phyloP scores from a whole-genome alignment of 1,140 invertebrate species.

The Euwallacea fornicatus region DNA sequence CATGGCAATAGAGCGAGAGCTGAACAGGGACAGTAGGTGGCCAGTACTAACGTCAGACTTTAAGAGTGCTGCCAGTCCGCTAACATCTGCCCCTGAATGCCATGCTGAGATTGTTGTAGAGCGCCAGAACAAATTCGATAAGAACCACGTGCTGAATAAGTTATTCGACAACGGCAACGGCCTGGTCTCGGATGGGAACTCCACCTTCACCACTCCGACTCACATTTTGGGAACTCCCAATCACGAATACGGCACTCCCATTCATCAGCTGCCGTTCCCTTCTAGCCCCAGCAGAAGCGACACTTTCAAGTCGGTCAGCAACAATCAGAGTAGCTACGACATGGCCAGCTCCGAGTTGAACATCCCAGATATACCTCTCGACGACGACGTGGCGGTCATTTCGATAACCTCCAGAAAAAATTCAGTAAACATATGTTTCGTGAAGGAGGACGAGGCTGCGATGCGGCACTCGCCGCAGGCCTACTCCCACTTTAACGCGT shows the following conservation, averaged over 20 bases:
- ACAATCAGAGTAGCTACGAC: conserved; percentile 41
- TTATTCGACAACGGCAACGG: conserved; percentile 37
- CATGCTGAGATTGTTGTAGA: conserved; percentile 55
- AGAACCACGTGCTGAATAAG: conserved; percentile 52
- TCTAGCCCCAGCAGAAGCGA: conserved; percentile 40
- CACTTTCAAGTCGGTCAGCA: conserved; percentile 43
- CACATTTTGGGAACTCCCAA: conserved; percentile 15
- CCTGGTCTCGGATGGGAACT: conserved; percentile 4
- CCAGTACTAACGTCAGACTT: conserved; percentile 58
- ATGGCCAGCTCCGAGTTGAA: conserved; percentile 43
- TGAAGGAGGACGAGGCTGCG: neutral
- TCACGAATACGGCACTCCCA: conserved; percentile 17
- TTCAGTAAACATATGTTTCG: conserved; percentile 24
- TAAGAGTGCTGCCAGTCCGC: conserved; percentile 49
- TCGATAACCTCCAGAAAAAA: neutral
- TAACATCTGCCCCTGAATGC: conserved; percentile 48
- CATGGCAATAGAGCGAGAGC: conserved; percentile 60
- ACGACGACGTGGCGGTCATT: conserved; percentile 29
- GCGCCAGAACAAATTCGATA: conserved; percentile 48
- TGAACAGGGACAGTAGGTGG: conserved; percentile 63
- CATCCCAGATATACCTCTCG: conserved; percentile 45
- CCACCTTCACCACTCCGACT: conserved; percentile 27
- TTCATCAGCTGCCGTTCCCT: conserved; percentile 15
- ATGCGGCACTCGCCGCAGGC: conserved; percentile 1
- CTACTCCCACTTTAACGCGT: conserved; percentile 38